Base-by-base conservation (phyloP, 2,888 invertebrate species). In the Cerceris ruficornis region DNA sequence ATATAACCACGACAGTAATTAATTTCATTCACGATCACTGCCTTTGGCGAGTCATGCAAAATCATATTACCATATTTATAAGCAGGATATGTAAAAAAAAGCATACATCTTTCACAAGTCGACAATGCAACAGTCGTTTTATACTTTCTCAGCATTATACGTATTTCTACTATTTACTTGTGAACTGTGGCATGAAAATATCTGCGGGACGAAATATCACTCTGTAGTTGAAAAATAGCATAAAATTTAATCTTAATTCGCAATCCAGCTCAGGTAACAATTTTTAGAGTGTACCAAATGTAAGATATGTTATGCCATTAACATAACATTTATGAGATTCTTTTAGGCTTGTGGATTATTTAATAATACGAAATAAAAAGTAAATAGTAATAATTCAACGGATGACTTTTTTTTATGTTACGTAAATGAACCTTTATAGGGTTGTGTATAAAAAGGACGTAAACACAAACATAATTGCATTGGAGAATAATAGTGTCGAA, bases 11-110 rank as follows among this genome's bases (percentile, higher is more conserved):
- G 66, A 71, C 60, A 52, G 59, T 42, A 46, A 76, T 50, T 78
- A 64, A 62, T 73, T 69, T 81, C 65, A 74, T 77, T 79, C 74
- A 77, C 71, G 68, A 81, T 75, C 83, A 85, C 82, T 85, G 83
- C 81, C 85, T 83, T 49, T 14, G 77, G 81, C 83, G 80, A 69
- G 61, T 69, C 71, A 75, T 58, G 54, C 49, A 42, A 61, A 68
- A 72, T 52, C 49, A 71, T 68, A 59, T 67, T 75, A 69, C 14
- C 50, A 43, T 84, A 80, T 77, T 85, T 85, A 68, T 70, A 69
- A 73, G 60, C 71, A 55, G 68, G 17, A 55, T 55, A 69, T 49
- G 49, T 41, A 41, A 67, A 41, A 55, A 41, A 62, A 41, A 65
- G 13, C 28, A 49, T 61, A n/a, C 42, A 39, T 49, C 66, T 66